Evolutionary conservation across 1,140 invertebrate genomes (phyloP), one percentile per base, ranked within the genome.

Genomic region (Heliconius melpomene): DNA sequence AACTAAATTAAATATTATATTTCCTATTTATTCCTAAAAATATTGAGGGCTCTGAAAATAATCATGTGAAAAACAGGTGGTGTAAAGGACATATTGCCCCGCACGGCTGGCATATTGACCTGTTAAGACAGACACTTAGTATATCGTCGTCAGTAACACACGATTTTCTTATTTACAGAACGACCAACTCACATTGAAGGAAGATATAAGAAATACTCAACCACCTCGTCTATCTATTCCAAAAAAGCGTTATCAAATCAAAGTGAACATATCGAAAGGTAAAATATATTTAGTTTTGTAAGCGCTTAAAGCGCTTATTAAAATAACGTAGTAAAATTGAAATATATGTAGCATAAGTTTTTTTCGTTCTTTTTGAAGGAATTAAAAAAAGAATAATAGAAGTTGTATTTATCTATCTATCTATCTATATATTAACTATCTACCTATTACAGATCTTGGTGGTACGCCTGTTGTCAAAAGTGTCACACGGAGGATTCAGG

Each of bases 401-500:
- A 54, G 36, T 36, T 50, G n/a, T 77, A 29, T 81, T 72, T n/a
- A 72, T 8, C 9, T 46, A 46, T 46, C 29, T 32, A 32, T 32
- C 40, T 46, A 46, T 46, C 13, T 46, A 46, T 46, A 16, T 52
- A 7, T 20, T n/a, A 57, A n/a, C 20, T 23, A 57, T 57, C 2
- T 77, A 9, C 70, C 79, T 83, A 38, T 79, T 66, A 32, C 88
- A 97, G 97, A 80, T 97, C 97, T 54, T 97, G 97, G 96, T 96
- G 96, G 95, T 97, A 96, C 89, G 91, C 96, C 72, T 96, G 97
- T 86, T 97, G 96, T 85, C 90, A 95, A 54, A 96, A 96, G 90
- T 97, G 96, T 91, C 95, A 97, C 85, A 95, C 96, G 84, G 95
- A 96, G 85, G 97, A 97, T 83, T 91, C 93, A 75, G 95, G 95